phyloP scores from a whole-genome alignment of 2,888 invertebrate species.

The Polyommatus iphigenia region DNA sequence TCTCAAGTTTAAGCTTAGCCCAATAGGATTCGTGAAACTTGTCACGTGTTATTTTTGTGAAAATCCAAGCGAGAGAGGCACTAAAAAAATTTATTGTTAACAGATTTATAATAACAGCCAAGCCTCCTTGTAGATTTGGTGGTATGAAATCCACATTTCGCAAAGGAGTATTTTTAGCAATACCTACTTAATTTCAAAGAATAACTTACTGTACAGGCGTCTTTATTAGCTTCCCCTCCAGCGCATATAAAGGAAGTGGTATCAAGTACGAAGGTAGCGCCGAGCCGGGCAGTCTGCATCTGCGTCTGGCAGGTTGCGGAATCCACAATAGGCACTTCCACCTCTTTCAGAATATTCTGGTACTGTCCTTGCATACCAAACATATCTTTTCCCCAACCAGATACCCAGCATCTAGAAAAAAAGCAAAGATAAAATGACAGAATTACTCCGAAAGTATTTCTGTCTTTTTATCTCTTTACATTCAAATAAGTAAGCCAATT shows the following conservation, averaged over 20 bases:
- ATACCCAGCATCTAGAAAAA: conserved; percentile 79
- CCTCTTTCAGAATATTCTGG: conserved; percentile 86
- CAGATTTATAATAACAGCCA: too few relatives aligned
- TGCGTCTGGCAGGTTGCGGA: conserved; percentile 83
- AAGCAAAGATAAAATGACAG: background rate
- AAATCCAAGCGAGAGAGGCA: too few relatives aligned
- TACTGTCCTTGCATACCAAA: conserved; percentile 81
- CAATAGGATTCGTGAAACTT: too few relatives aligned
- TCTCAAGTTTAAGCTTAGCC: too few relatives aligned
- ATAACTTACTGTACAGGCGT: conserved; percentile 86
- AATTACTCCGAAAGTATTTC: too few relatives aligned
- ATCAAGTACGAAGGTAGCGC: conserved; percentile 81
- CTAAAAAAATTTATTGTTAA: too few relatives aligned
- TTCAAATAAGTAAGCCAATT: too few relatives aligned
- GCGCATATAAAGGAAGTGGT: conserved; percentile 87
- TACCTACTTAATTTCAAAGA: background rate
- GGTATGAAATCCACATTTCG: too few relatives aligned
- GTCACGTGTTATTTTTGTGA: too few relatives aligned
- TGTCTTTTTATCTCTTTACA: too few relatives aligned
- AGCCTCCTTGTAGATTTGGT: too few relatives aligned
- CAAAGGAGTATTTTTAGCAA: background rate
- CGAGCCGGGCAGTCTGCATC: conserved; percentile 83
- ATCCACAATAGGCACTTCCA: conserved; percentile 86
- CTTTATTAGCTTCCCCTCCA: conserved; percentile 87
- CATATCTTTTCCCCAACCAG: conserved; percentile 94